Evolutionary conservation across 2,888 invertebrate species (phyloP).

Genomic region (Ptycholaimellus sp.): DNA sequence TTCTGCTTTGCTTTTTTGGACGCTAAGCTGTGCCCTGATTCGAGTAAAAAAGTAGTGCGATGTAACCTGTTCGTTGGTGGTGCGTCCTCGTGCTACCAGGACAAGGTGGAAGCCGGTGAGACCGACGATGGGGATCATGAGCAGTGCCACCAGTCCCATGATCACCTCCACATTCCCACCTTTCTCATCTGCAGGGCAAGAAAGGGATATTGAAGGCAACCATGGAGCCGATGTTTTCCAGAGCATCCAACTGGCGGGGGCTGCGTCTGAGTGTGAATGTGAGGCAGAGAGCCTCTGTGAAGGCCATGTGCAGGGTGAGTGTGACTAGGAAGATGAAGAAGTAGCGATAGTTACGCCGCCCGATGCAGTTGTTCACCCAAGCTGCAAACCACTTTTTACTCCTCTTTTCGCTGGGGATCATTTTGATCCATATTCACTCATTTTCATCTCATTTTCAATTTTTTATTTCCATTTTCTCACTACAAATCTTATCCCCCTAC

Average conservation of each 20-base stretch:
- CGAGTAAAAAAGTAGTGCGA: neutral
- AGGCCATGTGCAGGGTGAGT: conserved; percentile 83
- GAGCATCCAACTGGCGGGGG: conserved; percentile 2
- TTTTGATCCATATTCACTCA: too few species aligned
- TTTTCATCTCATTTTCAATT: neutral
- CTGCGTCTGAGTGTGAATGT: conserved; percentile 67
- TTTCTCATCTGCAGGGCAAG: too few species aligned
- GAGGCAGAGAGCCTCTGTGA: conserved; percentile 77
- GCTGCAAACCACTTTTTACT: conserved; percentile 6
- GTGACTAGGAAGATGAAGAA: conserved; percentile 96
- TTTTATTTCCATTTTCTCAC: neutral
- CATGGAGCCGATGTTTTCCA: conserved; percentile 5
- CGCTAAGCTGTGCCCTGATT: too few species aligned
- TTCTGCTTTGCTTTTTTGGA: neutral
- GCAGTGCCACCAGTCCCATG: conserved; percentile 65
- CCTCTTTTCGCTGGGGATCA: too few species aligned
- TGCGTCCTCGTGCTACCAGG: conserved; percentile 75
- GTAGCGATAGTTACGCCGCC: conserved; percentile 47
- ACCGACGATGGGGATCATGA: conserved; percentile 88
- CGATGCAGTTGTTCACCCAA: conserved; percentile 27
- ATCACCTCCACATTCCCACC: too few species aligned
- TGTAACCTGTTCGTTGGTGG: conserved; percentile 76
- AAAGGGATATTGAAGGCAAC: neutral
- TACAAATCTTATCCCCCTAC: too few species aligned
- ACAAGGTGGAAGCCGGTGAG: conserved; percentile 93